Evolutionary conservation across 2,113 vertebrate genomes (phyloP).

Genomic region (Vulpes lagopus): DNA sequence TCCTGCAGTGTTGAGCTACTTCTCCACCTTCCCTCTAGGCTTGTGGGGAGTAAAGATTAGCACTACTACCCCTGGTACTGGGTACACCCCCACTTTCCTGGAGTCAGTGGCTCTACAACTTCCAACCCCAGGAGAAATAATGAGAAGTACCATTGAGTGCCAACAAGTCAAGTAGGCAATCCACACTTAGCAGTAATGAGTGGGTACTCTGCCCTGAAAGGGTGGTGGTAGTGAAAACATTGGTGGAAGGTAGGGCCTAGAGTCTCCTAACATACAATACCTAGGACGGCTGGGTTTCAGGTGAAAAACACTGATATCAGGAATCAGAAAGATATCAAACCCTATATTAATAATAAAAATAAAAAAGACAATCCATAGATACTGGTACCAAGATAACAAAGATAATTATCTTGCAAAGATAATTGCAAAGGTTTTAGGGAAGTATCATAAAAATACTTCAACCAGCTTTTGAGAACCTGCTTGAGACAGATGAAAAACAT

Average conservation of each 20-base stretch:
- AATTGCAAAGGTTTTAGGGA: background rate
- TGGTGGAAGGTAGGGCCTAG: background rate
- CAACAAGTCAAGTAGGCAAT: no score
- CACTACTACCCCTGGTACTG: background rate
- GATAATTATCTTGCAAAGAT: background rate
- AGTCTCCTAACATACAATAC: background rate
- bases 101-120: background rate
- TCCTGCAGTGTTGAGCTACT: background rate
- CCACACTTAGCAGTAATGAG: background rate
- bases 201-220: background rate
- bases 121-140: background rate
- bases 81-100: background rate
- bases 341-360: background rate
- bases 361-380: background rate
- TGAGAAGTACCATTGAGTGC: accelerated
- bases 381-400: background rate
- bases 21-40: background rate
- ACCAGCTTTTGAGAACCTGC: background rate
- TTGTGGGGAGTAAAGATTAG: background rate
- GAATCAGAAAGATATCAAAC: background rate
- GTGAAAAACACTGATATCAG: background rate
- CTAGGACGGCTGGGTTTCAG: background rate
- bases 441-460: background rate
- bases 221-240: background rate
- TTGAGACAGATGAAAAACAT: background rate